phyloP scores from a whole-genome alignment of 2,797 vertebrate genomes.

The Pitangus sulphuratus region DNA sequence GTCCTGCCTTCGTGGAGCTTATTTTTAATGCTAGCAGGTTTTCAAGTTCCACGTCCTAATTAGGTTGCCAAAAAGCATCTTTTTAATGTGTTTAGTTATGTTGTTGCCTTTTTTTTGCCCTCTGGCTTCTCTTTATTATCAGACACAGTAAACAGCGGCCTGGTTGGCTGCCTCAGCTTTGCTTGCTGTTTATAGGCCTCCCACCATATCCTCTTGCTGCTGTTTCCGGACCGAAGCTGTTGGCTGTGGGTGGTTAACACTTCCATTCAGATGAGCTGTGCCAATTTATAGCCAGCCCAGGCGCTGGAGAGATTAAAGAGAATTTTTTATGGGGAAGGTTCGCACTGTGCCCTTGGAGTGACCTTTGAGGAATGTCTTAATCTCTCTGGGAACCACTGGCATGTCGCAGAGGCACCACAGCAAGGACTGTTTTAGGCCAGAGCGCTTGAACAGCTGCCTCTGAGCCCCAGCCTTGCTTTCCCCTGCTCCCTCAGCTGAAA shows the following conservation, averaged over 20 bases:
- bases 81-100: slow-evolving; percentile 5
- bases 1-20: slow-evolving; percentile 15
- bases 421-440: not conserved
- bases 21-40: slow-evolving; percentile 11
- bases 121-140: slow-evolving; percentile 41
- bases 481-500: not conserved
- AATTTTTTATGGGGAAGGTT: slow-evolving; percentile 60
- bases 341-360: slow-evolving; percentile 57
- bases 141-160: slow-evolving; percentile 43
- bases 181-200: slow-evolving; percentile 65
- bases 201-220: slow-evolving; percentile 66
- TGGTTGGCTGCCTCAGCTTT: slow-evolving; percentile 41
- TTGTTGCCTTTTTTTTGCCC: slow-evolving; percentile 32
- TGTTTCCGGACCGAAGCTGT: slow-evolving; percentile 69
- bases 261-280: slow-evolving; percentile 69
- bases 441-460: not conserved
- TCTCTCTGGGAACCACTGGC: slow-evolving; percentile 29
- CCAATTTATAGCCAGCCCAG: slow-evolving; percentile 57
- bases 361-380: slow-evolving; percentile 57
- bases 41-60: not conserved
- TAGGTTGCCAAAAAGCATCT: not conserved
- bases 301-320: slow-evolving; percentile 66
- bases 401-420: not conserved
- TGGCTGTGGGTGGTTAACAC: slow-evolving; percentile 71
- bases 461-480: not conserved